These are phyloP conservation scores for Trachelus iudaicus DNA, from an alignment of 2,888 invertebrate species.

Conservation along the genomic window DNA sequence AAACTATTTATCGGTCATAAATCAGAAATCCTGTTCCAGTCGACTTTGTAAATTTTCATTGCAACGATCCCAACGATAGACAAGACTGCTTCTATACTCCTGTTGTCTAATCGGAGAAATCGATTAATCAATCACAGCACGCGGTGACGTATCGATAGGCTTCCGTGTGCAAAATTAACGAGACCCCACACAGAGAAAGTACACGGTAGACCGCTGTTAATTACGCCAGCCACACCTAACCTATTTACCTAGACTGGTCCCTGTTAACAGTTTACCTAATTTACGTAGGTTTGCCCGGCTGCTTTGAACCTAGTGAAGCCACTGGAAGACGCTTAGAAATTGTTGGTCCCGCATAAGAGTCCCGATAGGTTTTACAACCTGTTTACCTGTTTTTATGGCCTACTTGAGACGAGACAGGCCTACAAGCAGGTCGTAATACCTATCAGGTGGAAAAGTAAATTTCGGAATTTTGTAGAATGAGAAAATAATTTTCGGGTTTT, in stretches of 20 bases:
- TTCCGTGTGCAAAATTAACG: background rate
- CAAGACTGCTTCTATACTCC: background rate
- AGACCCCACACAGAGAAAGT: background rate
- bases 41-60: too few species aligned
- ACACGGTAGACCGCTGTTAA: background rate
- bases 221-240: background rate
- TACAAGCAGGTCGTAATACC: too few species aligned
- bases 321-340: background rate
- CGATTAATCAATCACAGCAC: background rate
- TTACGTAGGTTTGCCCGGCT: background rate
- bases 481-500: too few species aligned
- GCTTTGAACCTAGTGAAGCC: background rate
- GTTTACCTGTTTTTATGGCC: too few species aligned
- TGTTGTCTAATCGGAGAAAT: background rate
- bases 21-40: too few species aligned
- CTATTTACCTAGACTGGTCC: background rate
- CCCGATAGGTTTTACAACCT: too few species aligned
- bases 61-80: background rate
- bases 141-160: background rate
- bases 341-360: background rate
- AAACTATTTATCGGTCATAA: too few species aligned
- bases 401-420: too few species aligned
- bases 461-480: too few species aligned
- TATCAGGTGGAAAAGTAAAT: too few species aligned
- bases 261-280: background rate